A percentile compares a stretch with the other conserved stretches of the same genome.
Conservation (phyloP, 2,113 vertebrate genomes). For the Malurus melanocephalus region DNA sequence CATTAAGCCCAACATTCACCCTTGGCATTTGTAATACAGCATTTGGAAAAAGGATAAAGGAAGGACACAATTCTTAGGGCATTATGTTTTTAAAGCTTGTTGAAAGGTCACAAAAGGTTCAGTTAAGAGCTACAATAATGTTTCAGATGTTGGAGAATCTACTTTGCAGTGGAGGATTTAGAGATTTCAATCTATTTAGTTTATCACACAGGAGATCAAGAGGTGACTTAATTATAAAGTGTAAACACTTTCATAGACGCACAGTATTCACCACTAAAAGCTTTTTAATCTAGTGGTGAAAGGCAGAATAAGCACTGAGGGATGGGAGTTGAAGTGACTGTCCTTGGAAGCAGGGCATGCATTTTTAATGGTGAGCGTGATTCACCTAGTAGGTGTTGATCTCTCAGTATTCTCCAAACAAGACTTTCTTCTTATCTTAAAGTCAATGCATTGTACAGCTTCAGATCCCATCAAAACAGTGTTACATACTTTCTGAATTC, state of each 20-base stretch:
- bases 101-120: neutral
- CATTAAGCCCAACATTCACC: neutral
- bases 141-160: slow-evolving; percentile 18
- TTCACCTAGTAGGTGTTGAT: slow-evolving; percentile 1
- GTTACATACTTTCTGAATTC: neutral
- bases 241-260: neutral
- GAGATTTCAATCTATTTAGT: slow-evolving; percentile 14
- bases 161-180: slow-evolving; percentile 1
- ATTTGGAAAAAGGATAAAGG: neutral
- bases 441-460: neutral
- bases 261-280: slow-evolving; percentile 26
- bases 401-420: neutral
- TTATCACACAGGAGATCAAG: slow-evolving; percentile 18
- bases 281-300: slow-evolving; percentile 29
- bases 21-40: neutral
- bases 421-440: neutral
- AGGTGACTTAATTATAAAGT: slow-evolving; percentile 39
- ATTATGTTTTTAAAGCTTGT: neutral
- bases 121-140: neutral
- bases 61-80: neutral
- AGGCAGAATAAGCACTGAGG: neutral
- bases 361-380: neutral
- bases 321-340: neutral
- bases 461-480: neutral
- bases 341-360: neutral